These are phyloP conservation scores for Lasioglossum vierecki DNA, from an alignment of 2,888 invertebrate species.

Conservation along the genomic window DNA sequence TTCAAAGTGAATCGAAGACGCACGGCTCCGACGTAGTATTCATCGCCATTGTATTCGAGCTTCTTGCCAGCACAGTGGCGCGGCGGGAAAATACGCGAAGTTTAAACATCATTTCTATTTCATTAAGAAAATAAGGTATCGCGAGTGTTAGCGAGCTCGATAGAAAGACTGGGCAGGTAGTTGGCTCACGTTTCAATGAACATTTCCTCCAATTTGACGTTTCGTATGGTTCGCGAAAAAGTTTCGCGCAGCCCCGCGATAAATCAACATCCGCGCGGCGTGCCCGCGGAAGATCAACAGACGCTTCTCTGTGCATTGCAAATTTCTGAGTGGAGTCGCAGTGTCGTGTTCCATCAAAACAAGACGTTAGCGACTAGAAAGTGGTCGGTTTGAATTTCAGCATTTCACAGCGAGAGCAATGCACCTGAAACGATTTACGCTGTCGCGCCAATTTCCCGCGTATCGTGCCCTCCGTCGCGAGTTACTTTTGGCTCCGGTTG, in stretches of 20 bases:
- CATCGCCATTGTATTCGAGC: neutral
- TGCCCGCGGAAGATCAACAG: constrained; percentile 30
- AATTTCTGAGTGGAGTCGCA: constrained; percentile 20
- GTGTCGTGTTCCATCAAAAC: constrained; percentile 36
- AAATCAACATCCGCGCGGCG: constrained; percentile 29
- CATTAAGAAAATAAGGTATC: constrained; percentile 7
- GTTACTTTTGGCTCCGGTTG: constrained; percentile 26
- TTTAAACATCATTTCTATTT: neutral
- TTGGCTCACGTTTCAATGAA: neutral
- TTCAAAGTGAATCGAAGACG: neutral
- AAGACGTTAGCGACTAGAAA: constrained; percentile 36
- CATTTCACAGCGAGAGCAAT: constrained; percentile 36
- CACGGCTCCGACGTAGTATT: neutral
- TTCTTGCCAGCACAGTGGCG: neutral
- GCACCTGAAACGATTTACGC: constrained; percentile 43
- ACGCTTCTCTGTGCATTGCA: constrained; percentile 16
- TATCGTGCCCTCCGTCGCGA: constrained; percentile 25
- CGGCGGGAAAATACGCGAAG: neutral
- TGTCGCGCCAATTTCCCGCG: constrained; percentile 52
- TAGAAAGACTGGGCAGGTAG: neutral
- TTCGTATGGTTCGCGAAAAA: neutral
- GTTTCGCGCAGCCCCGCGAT: neutral
- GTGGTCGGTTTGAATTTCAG: constrained; percentile 43
- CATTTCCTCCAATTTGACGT: constrained; percentile 8
- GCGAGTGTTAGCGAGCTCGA: neutral